Evolutionary conservation across 2,113 vertebrate species (phyloP).

Genomic region (Fregata magnificens): DNA sequence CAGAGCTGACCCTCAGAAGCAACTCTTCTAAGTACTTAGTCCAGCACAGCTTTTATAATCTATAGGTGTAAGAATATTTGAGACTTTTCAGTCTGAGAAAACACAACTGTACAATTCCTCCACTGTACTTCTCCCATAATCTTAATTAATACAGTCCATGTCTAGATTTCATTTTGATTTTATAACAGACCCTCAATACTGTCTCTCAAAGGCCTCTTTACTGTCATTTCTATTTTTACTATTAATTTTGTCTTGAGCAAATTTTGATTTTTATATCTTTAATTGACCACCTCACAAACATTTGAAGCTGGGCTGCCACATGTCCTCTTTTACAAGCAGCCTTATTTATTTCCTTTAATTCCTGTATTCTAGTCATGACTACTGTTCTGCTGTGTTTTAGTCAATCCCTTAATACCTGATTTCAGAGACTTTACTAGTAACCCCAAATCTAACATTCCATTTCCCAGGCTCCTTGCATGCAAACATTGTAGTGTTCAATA

Average conservation of each 20-base stretch:
- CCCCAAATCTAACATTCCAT: neutral
- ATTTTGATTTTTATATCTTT: neutral
- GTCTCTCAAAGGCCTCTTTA: neutral
- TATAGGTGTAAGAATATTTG: neutral
- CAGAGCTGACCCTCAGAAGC: neutral
- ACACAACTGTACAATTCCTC: neutral
- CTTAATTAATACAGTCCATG: neutral
- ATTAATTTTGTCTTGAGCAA: neutral
- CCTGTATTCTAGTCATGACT: neutral
- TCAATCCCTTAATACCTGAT: neutral
- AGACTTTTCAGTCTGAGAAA: neutral
- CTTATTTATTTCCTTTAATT: conserved; percentile 12
- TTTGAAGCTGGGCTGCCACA: neutral
- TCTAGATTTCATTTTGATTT: neutral
- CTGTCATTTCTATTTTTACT: neutral
- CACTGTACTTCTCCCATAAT: neutral
- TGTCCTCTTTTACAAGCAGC: neutral
- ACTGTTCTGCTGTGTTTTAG: neutral
- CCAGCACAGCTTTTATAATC: neutral
- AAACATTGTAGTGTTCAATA: neutral
- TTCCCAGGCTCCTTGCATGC: neutral
- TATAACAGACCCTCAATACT: neutral
- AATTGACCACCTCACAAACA: neutral
- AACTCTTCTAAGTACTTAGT: neutral
- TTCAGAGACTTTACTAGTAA: neutral